Evolutionary conservation across 2,888 invertebrate genomes (phyloP).

Genomic region (Meloe dianella): DNA sequence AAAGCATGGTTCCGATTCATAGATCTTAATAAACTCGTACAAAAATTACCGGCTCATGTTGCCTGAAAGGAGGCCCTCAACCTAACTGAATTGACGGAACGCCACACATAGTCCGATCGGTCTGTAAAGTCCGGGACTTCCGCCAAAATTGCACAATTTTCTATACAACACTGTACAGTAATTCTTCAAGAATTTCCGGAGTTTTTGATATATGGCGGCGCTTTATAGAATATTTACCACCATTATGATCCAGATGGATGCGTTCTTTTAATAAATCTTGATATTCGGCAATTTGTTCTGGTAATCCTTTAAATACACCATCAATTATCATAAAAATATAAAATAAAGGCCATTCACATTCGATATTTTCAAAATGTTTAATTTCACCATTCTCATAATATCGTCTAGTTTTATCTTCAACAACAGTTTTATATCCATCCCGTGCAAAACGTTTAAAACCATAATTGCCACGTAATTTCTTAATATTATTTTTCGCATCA

Average conservation of each 20-base stretch:
- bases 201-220: no score
- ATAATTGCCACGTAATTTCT: constrained; percentile 83
- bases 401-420: constrained; percentile 78
- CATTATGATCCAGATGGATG: constrained; percentile 80
- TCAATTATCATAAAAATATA: constrained; percentile 96
- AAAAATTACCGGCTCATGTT: no score
- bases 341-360: constrained; percentile 98
- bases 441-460: constrained; percentile 94
- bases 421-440: constrained; percentile 89
- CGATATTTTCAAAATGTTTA: constrained; percentile 93
- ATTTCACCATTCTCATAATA: constrained; percentile 92
- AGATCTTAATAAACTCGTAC: no score
- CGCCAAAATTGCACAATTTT: no score
- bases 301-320: constrained; percentile 85
- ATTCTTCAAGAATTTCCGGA: no score
- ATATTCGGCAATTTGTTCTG: constrained; percentile 92
- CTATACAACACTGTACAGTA: no score
- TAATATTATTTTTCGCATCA: constrained; percentile 84
- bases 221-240: constrained; percentile 71
- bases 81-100: no score
- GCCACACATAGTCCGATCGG: no score
- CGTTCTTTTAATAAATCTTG: constrained; percentile 82
- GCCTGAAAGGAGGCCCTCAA: no score
- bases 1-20: no score
- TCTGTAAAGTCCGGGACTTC: no score